Evolutionary conservation across 1,140 invertebrate genomes (phyloP), one percentile per base, ranked within the genome.

Genomic region (Armadillidium nasatum): DNA sequence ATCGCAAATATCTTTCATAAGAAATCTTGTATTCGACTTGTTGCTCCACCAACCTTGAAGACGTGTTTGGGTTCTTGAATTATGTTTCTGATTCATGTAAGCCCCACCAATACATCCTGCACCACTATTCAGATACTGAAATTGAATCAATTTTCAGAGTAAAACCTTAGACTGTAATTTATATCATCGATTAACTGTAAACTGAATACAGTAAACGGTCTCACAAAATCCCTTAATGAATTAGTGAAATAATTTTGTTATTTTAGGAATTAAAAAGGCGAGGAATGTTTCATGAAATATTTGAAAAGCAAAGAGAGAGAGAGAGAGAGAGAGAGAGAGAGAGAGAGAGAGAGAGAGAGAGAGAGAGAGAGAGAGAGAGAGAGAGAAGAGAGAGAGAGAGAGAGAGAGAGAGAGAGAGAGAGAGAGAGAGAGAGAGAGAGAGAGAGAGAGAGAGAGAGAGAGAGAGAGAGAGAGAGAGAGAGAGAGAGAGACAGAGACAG

Each of bases 91-190:
- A 78, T 88, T 87, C 50, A 89, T 76, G 82, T 87, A 90, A 15
- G 86, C 82, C 10, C 86, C 88, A 10, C 84, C 88, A 33, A 90
- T 83, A 60, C 87, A 83, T 0, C 89, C 89, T 50, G 89, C 87
- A 21, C 89, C 87, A 45, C 86, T 84, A 79, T 88, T 88, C 43
- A 89, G 80, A 80, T 90, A 90, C 87, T 89, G 80, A n/a, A 81
- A 80, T 67, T 79, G 72, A 76, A 66, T 7, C 33, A 60, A 13
- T 7, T 3, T 19, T 2, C 11, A 60, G 2, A 4, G 4, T 60
- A 60, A 60, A 60, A 60, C 50, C 11, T 60, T 60, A 3, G 2
- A 7, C 19, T 60, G 7, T 4, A 15, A 19, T 60, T 13, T 60
- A 19, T 60, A 15, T 19, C 50, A 60, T 7, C 50, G 7, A 1